These are phyloP conservation scores for Hafferia zeledoni DNA, from an alignment of 2,797 vertebrate species.

Conservation along the genomic window DNA sequence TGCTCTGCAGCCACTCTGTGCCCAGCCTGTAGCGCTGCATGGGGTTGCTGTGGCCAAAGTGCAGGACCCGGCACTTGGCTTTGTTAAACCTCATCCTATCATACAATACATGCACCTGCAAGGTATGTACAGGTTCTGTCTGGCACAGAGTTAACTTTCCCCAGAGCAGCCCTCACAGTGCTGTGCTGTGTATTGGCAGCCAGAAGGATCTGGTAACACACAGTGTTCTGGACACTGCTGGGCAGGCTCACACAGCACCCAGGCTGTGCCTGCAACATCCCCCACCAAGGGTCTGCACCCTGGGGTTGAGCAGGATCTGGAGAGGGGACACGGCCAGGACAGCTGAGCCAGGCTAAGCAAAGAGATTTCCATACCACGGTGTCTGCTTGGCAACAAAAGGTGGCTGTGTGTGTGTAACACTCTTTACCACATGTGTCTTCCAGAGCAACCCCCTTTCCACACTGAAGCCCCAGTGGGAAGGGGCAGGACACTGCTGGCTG, in stretches of 20 bases:
- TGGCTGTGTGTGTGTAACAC: not conserved
- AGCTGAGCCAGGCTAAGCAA: not conserved
- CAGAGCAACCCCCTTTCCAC: not conserved
- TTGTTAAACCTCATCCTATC: no score
- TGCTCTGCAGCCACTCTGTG: no score
- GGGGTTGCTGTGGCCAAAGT: no score
- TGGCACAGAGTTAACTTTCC: not conserved
- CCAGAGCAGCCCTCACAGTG: not conserved
- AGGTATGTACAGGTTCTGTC: not conserved
- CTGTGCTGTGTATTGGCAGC: not conserved
- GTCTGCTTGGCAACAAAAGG: not conserved
- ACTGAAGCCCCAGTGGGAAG: not conserved
- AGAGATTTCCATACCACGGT: not conserved
- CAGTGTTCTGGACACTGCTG: not conserved
- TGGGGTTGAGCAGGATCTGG: not conserved
- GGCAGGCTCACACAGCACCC: accelerated
- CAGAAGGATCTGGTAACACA: not conserved
- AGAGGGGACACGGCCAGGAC: not conserved
- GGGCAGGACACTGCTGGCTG: accelerated
- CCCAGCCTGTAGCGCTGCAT: no score
- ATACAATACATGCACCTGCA: not conserved
- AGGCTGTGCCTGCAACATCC: not conserved
- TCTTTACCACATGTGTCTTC: not conserved
- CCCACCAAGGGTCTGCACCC: not conserved
- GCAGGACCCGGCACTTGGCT: no score